Evolutionary conservation across 2,797 vertebrate genomes (phyloP).

Genomic region (Labroides dimidiatus): DNA sequence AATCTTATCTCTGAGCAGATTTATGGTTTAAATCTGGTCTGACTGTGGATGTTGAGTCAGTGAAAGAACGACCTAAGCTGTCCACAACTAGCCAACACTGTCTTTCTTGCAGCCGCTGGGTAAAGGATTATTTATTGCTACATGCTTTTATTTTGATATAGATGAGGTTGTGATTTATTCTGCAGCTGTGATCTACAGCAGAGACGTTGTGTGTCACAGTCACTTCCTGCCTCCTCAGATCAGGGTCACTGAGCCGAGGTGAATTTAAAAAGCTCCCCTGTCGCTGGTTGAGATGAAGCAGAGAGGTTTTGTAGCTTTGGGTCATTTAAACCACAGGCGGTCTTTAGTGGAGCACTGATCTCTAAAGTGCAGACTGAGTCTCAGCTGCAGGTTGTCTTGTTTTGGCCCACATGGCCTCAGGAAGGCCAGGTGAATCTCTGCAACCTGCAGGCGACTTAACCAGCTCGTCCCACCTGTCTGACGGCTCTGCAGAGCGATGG

Average conservation of each 20-base stretch:
- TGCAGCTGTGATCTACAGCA: too few relatives aligned
- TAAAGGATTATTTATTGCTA: too few relatives aligned
- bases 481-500: slow-evolving; percentile 50
- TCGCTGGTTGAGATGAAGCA: neutral
- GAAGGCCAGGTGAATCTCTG: slow-evolving; percentile 4
- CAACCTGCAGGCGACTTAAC: neutral
- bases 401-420: slow-evolving; percentile 28
- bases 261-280: neutral
- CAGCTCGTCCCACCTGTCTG: slow-evolving; percentile 48
- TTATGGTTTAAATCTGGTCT: too few relatives aligned
- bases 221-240: neutral
- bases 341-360: neutral
- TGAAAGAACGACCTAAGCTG: too few relatives aligned
- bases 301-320: neutral
- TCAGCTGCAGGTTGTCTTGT: slow-evolving; percentile 1
- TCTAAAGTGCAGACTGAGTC: neutral
- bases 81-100: too few relatives aligned
- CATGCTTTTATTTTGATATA: too few relatives aligned
- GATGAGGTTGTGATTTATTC: too few relatives aligned
- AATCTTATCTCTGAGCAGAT: too few relatives aligned
- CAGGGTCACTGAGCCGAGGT: neutral
- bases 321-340: neutral
- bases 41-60: too few relatives aligned
- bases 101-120: too few relatives aligned
- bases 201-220: too few relatives aligned